Evolutionary conservation across 2,797 vertebrate genomes (phyloP), one percentile per base, ranked within the genome.

Genomic region (Tenualosa ilisha): DNA sequence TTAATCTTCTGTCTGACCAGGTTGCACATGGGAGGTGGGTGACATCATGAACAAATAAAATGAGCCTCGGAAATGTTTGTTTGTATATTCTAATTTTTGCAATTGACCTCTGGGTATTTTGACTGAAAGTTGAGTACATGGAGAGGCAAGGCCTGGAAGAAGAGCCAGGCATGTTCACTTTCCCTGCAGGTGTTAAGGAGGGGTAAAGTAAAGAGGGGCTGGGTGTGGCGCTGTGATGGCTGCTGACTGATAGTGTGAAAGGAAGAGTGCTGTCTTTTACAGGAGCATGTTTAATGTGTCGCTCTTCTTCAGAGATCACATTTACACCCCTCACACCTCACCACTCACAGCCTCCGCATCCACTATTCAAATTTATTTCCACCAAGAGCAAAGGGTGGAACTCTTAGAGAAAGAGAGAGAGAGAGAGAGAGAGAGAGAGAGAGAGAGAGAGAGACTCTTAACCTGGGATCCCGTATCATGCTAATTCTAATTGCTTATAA

Each of bases 281-380:
- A 43, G 40, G 72, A 79, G 22, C 72, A 79, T 79, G 40, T 79
- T 79, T 22, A 46, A 79, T 15, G 17, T 46, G 72, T 79, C 40
- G 17, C 72, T 79, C 72, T 11, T 79, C 37, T 43, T 6, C 17
- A 79, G 72, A 79, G 40, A 75, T 79, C 40, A 9, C 72, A 79
- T 46, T 79, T 79, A 79, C 72, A 72, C 68, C 68, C 31, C 13
- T 72, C 11, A 37, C 88, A 82, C 87, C 85, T 75, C 85, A 68
- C 82, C 84, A 86, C 84, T 86, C 85, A 86, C 84, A 79, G 86
- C 40, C 84, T 24, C 87, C 84, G 24, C 88, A 84, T 37, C 7
- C 56, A 11, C n/a, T 92, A 94, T 94, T 93, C 87, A 93, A 92
- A 94, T 94, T 68, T 91, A 94, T 95, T 94, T 63, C 93, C 90